Evolutionary conservation across 2,888 invertebrate genomes (phyloP).

Genomic region (Hyalella azteca): DNA sequence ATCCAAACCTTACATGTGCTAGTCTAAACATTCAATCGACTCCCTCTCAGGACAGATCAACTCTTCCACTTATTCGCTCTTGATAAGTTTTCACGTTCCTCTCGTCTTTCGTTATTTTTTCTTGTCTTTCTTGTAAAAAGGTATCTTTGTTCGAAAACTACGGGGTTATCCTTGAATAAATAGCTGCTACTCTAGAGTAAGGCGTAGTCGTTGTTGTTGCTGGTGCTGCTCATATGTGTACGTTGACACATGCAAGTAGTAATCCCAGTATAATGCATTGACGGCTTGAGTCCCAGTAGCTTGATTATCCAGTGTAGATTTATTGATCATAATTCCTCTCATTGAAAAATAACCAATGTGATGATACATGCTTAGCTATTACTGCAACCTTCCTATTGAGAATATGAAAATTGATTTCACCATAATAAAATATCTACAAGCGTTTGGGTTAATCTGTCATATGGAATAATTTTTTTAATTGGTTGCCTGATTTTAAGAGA

Average conservation of each 20-base stretch:
- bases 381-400: too few relatives aligned
- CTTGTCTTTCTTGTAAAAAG: conserved; percentile 16
- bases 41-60: conserved; percentile 33
- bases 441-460: too few relatives aligned
- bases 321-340: conserved; percentile 1
- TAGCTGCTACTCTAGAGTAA: conserved; percentile 13
- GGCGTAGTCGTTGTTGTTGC: conserved; percentile 6
- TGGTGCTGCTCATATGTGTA: conserved; percentile 23
- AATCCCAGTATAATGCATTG: conserved; percentile 2
- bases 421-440: too few relatives aligned
- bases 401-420: too few relatives aligned
- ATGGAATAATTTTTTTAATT: too few relatives aligned
- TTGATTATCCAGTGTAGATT: neutral
- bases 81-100: neutral
- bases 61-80: conserved; percentile 33
- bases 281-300: neutral
- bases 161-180: conserved; percentile 63
- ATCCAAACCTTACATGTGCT: conserved; percentile 38
- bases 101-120: neutral
- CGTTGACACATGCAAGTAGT: conserved; percentile 5
- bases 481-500: too few relatives aligned
- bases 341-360: too few relatives aligned
- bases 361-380: too few relatives aligned
- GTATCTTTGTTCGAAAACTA: conserved; percentile 67
- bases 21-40: neutral